Evolutionary conservation across 2,888 invertebrate species (phyloP).

Genomic region (Noctua janthina): DNA sequence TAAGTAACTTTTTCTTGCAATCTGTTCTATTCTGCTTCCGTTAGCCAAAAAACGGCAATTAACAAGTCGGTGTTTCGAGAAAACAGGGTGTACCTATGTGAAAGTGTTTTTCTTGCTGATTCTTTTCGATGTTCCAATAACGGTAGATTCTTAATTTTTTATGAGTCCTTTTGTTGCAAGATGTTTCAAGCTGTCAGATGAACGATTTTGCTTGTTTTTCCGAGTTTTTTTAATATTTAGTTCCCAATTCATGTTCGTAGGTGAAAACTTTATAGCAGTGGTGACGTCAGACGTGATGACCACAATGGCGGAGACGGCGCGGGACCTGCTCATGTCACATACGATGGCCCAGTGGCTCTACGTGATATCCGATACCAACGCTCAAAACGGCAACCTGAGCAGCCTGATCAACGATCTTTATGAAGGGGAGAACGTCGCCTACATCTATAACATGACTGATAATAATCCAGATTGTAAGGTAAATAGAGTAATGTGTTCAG

Average conservation of each 20-base stretch:
- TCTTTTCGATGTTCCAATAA: neutral
- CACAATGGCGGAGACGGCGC: conserved; percentile 92
- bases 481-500: conserved; percentile 9
- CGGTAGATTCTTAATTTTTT: neutral
- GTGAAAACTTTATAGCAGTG: conserved; percentile 91
- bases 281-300: conserved; percentile 91
- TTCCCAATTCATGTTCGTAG: conserved; percentile 71
- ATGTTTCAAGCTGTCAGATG: neutral
- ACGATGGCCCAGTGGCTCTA: conserved; percentile 96
- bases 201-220: too few relatives aligned
- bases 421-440: conserved; percentile 96
- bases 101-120: neutral
- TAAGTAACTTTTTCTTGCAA: neutral
- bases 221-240: neutral
- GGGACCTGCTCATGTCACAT: conserved; percentile 92
- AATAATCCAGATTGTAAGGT: conserved; percentile 90
- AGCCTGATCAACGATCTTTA: conserved; percentile 90
- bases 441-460: conserved; percentile 92
- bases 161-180: neutral
- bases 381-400: conserved; percentile 87
- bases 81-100: neutral
- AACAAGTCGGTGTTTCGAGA: neutral
- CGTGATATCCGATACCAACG: conserved; percentile 92
- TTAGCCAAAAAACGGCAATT: neutral
- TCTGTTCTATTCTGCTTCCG: neutral